phyloP scores from a whole-genome alignment of 1,140 invertebrate genomes.

The Pogonus chalceus region DNA sequence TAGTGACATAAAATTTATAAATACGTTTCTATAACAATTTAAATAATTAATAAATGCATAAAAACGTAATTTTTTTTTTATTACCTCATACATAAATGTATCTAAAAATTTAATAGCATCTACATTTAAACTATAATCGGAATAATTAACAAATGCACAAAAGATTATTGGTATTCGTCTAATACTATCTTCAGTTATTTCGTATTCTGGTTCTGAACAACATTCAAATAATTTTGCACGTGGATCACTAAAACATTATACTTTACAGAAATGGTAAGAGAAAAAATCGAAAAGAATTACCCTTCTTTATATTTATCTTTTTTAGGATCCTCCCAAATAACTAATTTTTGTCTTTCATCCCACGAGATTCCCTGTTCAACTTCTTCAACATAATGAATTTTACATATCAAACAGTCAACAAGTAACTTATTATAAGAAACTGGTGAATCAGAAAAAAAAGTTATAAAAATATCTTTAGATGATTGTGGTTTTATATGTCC shows the following conservation, averaged over 20 bases:
- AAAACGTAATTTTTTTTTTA: background rate
- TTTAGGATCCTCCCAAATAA: constrained; percentile 16
- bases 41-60: constrained; percentile 2
- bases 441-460: constrained; percentile 20
- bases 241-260: background rate
- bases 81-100: constrained; percentile 25
- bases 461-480: constrained; percentile 25
- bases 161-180: background rate
- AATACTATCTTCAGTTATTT: background rate
- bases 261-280: background rate
- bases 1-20: constrained; percentile 17
- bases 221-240: too few relatives aligned
- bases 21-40: constrained; percentile 1
- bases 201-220: constrained; percentile 16
- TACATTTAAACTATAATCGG: constrained; percentile 15
- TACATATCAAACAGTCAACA: constrained; percentile 16
- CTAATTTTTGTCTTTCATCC: constrained; percentile 27
- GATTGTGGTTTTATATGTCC: constrained; percentile 25
- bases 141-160: constrained; percentile 21
- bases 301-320: background rate
- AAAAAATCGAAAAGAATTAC: background rate
- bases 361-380: constrained; percentile 21
- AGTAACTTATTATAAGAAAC: constrained; percentile 18
- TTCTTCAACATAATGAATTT: constrained; percentile 22
- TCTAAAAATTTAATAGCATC: constrained; percentile 18